A percentile compares a stretch with the other conserved stretches of the same genome.
These are phyloP conservation scores for Sphenopsis melanotis DNA, from an alignment of 2,797 vertebrate species.

Conservation along the genomic window DNA sequence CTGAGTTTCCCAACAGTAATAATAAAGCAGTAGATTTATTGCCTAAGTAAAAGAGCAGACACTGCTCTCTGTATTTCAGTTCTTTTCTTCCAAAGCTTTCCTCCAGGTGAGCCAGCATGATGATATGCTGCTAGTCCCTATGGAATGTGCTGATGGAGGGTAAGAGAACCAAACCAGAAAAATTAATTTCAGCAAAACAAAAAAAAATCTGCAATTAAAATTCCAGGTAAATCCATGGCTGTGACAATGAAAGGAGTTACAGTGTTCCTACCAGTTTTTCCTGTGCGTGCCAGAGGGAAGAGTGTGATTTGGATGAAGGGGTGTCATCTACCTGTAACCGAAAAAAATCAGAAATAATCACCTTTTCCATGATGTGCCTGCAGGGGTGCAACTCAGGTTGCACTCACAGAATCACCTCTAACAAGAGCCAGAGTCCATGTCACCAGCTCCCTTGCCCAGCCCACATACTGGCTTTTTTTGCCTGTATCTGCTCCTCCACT, in stretches of 20 bases:
- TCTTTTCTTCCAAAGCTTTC: neutral
- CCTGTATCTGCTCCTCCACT: neutral
- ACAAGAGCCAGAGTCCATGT: neutral
- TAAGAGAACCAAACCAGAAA: neutral
- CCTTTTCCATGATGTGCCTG: neutral
- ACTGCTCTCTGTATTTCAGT: neutral
- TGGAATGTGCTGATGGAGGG: neutral
- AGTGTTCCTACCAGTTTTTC: neutral
- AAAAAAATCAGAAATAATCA: neutral
- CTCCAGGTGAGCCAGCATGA: neutral
- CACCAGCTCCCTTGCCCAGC: neutral
- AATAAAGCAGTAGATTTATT: conserved; percentile 53
- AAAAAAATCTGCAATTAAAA: neutral
- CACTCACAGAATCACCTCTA: neutral
- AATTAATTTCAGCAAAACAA: neutral
- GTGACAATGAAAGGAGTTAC: neutral
- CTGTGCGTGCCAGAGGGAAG: neutral
- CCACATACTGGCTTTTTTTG: neutral
- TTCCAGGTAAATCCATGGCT: neutral
- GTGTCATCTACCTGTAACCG: neutral
- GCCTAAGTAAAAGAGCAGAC: conserved; percentile 45
- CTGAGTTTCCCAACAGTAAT: conserved; percentile 1
- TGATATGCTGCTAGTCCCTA: neutral
- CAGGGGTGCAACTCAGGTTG: accelerated
- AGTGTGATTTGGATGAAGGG: neutral